phyloP scores from a whole-genome alignment of 2,888 invertebrate genomes.

The Melanophora roralis region DNA sequence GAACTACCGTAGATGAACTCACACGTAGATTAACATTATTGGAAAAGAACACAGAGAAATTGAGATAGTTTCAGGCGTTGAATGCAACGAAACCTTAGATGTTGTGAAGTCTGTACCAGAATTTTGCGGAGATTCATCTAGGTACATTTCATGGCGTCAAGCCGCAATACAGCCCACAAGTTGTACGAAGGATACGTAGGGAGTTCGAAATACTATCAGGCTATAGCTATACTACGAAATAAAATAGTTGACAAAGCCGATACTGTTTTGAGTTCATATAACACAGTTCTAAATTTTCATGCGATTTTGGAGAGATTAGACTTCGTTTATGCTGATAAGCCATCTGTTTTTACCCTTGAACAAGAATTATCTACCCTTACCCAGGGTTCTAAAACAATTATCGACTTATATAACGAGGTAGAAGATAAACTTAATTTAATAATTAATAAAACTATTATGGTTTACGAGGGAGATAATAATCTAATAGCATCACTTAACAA shows the following conservation, averaged over 20 bases:
- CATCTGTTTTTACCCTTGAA: neutral
- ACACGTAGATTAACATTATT: neutral
- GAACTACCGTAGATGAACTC: neutral
- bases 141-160: conserved; percentile 20
- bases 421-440: conserved; percentile 1
- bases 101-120: neutral
- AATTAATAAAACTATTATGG: conserved; percentile 9
- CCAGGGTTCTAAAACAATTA: conserved; percentile 37
- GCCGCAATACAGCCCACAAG: conserved; percentile 26
- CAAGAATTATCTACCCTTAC: neutral
- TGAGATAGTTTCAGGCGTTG: neutral
- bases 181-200: conserved; percentile 10
- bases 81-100: conserved; percentile 11
- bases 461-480: neutral
- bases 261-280: conserved; percentile 1
- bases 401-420: conserved; percentile 12
- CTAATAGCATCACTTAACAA: conserved; percentile 3
- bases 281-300: conserved; percentile 16
- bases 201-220: conserved; percentile 7
- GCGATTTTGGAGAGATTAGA: conserved; percentile 31
- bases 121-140: neutral
- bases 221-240: conserved; percentile 16
- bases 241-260: conserved; percentile 23
- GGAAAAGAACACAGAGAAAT: neutral
- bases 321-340: conserved; percentile 23